Base-by-base conservation (phyloP, 2,113 vertebrate genomes). In the Sciurus niger region DNA sequence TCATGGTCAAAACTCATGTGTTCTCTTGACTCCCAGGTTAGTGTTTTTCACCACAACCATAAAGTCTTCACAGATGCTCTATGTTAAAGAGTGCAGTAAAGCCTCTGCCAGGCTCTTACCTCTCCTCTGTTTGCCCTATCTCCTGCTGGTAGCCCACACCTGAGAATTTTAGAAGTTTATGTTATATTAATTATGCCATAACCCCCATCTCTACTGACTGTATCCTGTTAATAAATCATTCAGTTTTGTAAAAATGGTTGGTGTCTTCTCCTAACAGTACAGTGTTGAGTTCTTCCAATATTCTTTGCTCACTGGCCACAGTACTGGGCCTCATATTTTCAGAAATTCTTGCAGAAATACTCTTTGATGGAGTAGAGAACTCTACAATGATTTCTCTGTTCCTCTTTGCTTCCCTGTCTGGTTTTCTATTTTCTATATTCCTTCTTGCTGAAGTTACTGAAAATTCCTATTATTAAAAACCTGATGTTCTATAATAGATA, bases 221-320 rank as follows among this genome's bases (percentile, higher is more conserved):
- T 72, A n/a, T 96, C 79, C 14, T 89, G 60, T 67, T 93, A 87
- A 90, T 60, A 89, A 94, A 93, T 55, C 37, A 83, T 73, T 94
- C 40, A 37, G 43, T 85, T 89, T 95, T 96, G 51, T 94, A 88
- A 83, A 5, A 96, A 86, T 13, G 11, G 25, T 83, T 9, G 18
- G 22, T 46, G 6, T 91, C 34, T 30, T 88, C 53, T 94, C 46
- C 37, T 91, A 70, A 73, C 70, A 84, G 60, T 91, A 51, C 28
- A 65, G 28, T 63, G 83, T 48, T 48, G 53, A 92, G 53, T 40
- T 9, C 60, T 95, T 73, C 76, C 22, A 73, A 40, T 13, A 85
- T 67, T 43, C 32, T 95, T 65, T 92, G 86, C 58, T 85, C 43
- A 40, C 48, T 82, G 72, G 24, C 18, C 93, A 51, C 24, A 43